Conservation (phyloP, 2,797 vertebrate genomes). For the Microchirus variegatus region DNA sequence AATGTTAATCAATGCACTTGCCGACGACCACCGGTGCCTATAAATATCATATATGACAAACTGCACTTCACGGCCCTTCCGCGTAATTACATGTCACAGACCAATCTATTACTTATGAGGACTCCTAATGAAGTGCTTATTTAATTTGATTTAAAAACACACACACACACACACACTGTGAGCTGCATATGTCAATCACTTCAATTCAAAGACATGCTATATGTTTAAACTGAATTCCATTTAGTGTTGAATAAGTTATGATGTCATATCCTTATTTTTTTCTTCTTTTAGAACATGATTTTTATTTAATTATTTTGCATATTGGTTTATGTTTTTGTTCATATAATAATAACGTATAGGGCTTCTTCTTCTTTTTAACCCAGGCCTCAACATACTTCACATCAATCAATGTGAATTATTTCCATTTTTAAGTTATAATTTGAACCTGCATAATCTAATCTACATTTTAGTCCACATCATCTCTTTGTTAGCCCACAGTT, state of each 20-base stretch:
- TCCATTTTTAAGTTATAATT: background rate
- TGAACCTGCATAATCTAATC: background rate
- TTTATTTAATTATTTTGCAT: background rate
- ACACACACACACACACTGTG: no score
- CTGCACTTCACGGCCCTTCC: slow-evolving; percentile 4
- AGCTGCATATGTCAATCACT: slow-evolving; percentile 12
- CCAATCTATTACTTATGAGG: slow-evolving; percentile 14
- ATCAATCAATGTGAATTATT: background rate
- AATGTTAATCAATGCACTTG: slow-evolving; percentile 25
- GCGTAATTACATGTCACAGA: slow-evolving; percentile 7
- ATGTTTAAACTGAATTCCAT: slow-evolving; percentile 12
- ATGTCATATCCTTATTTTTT: background rate
- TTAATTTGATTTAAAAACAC: background rate
- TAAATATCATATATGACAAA: slow-evolving; percentile 20
- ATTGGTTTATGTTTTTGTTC: background rate
- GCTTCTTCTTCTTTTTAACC: background rate
- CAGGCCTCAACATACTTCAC: background rate
- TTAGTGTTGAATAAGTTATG: slow-evolving; percentile 2
- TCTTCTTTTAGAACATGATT: background rate
- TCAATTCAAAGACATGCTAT: background rate
- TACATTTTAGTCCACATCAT: no score
- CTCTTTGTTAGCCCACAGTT: no score
- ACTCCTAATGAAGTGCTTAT: slow-evolving; percentile 3
- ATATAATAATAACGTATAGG: background rate
- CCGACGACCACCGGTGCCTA: slow-evolving; percentile 18